Percentiles rank a stretch among this genome's conserved stretches.
phyloP scores from a whole-genome alignment of 1,140 invertebrate genomes.

The Mylabris phalerata region DNA sequence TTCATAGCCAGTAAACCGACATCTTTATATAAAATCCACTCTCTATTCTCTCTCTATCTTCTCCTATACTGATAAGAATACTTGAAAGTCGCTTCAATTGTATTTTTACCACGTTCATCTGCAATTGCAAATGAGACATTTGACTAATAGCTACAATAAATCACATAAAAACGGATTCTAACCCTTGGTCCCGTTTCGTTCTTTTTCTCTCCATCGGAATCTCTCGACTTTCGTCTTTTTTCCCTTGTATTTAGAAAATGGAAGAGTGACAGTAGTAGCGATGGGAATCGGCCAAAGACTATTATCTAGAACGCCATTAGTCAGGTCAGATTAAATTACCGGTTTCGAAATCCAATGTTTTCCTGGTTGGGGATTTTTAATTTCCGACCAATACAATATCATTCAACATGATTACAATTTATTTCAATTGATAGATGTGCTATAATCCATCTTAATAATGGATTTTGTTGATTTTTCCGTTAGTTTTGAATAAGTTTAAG shows the following conservation, averaged over 20 bases:
- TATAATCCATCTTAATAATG: no score
- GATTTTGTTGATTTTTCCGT: no score
- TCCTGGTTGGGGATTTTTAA: constrained; percentile 31
- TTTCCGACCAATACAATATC: constrained; percentile 18
- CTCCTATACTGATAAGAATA: constrained; percentile 7
- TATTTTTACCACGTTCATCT: constrained; percentile 23
- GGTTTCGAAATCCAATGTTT: constrained; percentile 21
- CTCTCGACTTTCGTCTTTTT: constrained; percentile 7
- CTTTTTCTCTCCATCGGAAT: constrained; percentile 19
- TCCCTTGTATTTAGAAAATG: no score
- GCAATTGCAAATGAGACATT: constrained; percentile 32
- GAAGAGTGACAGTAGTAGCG: constrained; percentile 30
- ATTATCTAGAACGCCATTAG: constrained; percentile 32
- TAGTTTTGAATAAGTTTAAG: no score
- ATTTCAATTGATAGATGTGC: no score
- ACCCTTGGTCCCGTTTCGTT: neutral
- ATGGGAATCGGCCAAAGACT: constrained; percentile 29
- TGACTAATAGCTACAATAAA: constrained; percentile 30
- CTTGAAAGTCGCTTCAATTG: constrained; percentile 16
- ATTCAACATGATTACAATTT: no score
- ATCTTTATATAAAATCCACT: constrained; percentile 13
- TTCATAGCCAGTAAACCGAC: constrained; percentile 21
- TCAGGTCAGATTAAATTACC: constrained; percentile 31
- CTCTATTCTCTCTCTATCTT: neutral
- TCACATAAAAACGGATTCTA: constrained; percentile 29